phyloP scores from a whole-genome alignment of 2,113 vertebrate species.

The Gymnobelideus leadbeateri region DNA sequence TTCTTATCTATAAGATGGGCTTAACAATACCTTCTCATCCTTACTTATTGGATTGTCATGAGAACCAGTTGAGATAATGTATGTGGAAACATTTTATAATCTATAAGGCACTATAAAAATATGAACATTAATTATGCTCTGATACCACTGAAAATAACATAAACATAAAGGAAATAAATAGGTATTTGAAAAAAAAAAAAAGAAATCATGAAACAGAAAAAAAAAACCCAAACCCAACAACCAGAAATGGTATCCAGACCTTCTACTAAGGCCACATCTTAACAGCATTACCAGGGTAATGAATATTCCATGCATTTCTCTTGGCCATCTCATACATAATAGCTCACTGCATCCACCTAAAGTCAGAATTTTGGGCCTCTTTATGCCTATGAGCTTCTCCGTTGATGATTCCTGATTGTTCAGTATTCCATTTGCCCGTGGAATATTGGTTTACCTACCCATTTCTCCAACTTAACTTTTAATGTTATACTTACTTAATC shows the following conservation, averaged over 20 bases:
- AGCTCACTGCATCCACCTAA: no score
- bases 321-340: no score
- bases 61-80: conserved; percentile 61
- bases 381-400: no score
- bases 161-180: neutral
- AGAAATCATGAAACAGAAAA: no score
- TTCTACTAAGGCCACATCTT: no score
- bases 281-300: no score
- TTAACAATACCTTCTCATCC: conserved; percentile 34
- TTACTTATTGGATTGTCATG: conserved; percentile 43
- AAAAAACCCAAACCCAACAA: no score
- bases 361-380: no score
- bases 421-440: neutral
- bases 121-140: neutral
- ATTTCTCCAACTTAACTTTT: neutral
- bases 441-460: neutral
- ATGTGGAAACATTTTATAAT: neutral
- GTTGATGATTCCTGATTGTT: no score
- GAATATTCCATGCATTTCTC: no score
- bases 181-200: neutral
- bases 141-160: conserved; percentile 25
- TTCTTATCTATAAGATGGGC: conserved; percentile 65
- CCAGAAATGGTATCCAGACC: no score
- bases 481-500: neutral
- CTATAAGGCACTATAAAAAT: neutral